A percentile compares a stretch with the other conserved stretches of the same genome.
Conservation (phyloP, 1,140 invertebrate genomes). For the Drosophila micromelanica region DNA sequence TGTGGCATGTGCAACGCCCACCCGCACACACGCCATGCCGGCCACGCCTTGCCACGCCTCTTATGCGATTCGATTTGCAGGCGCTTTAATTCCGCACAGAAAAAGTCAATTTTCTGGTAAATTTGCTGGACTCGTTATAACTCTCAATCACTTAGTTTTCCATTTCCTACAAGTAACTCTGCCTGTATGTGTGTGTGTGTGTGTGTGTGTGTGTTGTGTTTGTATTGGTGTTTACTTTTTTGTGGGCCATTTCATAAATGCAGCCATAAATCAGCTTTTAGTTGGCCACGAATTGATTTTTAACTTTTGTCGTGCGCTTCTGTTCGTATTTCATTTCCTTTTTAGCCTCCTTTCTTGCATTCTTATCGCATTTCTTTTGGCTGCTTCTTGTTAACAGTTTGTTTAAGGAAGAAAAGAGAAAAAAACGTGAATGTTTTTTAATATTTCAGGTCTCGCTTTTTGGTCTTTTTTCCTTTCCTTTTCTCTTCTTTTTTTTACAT, state of each 20-base stretch:
- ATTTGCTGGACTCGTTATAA: constrained; percentile 82
- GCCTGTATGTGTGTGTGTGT: constrained; percentile 23
- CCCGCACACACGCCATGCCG: constrained; percentile 28
- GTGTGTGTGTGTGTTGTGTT: constrained; percentile 26
- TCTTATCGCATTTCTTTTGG: constrained; percentile 73
- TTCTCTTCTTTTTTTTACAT: constrained; percentile 22
- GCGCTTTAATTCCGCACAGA: constrained; percentile 75
- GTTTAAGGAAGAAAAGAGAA: constrained; percentile 12
- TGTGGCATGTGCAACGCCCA: constrained; percentile 52
- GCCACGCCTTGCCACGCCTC: background rate
- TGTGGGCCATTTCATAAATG: constrained; percentile 78
- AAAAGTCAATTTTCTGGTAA: constrained; percentile 84
- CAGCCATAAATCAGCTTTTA: constrained; percentile 82
- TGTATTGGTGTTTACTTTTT: constrained; percentile 38
- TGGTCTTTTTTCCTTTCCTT: background rate
- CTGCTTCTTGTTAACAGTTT: constrained; percentile 67
- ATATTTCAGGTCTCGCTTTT: constrained; percentile 60
- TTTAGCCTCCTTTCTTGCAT: constrained; percentile 32
- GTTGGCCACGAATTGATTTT: constrained; percentile 82
- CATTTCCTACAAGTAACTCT: constrained; percentile 61
- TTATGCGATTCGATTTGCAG: constrained; percentile 25
- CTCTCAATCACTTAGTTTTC: constrained; percentile 82
- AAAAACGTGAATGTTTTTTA: constrained; percentile 60
- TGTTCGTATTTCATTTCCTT: constrained; percentile 67
- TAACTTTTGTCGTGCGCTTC: constrained; percentile 63